Evolutionary conservation across 92 coral and sea anemone species (phyloP).

Genomic region (Heliopora coerulea): DNA sequence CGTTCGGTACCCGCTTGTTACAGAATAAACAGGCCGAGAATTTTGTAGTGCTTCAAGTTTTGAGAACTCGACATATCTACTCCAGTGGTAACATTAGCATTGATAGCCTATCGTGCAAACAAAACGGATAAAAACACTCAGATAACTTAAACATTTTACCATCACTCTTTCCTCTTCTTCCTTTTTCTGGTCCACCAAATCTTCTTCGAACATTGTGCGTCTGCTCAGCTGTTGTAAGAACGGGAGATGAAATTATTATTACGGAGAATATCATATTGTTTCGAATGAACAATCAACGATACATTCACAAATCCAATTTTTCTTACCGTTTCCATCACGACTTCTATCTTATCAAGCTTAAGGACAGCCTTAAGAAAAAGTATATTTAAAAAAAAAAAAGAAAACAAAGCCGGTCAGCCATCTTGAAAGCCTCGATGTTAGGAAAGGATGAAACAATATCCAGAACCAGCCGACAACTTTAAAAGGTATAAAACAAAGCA

Average conservation of each 20-base stretch:
- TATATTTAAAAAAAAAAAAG: too few relatives aligned
- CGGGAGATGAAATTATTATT: background rate
- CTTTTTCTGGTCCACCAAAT: conserved; percentile 85
- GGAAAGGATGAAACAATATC: too few relatives aligned
- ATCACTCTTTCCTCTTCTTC: conserved; percentile 88
- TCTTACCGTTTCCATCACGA: conserved; percentile 80
- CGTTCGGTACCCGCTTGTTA: too few relatives aligned
- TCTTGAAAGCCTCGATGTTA: too few relatives aligned
- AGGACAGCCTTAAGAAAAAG: conserved; percentile 76
- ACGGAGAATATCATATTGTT: background rate
- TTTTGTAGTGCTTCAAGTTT: too few relatives aligned
- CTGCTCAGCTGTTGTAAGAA: conserved; percentile 51
- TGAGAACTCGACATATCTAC: too few relatives aligned
- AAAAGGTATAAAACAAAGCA: too few relatives aligned
- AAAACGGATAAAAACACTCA: background rate
- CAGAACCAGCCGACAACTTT: too few relatives aligned
- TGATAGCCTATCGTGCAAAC: too few relatives aligned
- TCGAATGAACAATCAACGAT: background rate
- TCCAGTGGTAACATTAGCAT: too few relatives aligned
- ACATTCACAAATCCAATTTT: background rate
- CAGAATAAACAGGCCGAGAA: too few relatives aligned
- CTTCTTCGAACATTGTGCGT: conserved; percentile 85
- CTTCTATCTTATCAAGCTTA: conserved; percentile 90
- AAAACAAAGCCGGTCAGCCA: too few relatives aligned
- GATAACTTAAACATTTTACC: conserved; percentile 66